phyloP scores from a whole-genome alignment of 2,113 vertebrate species.

The Narcine bancroftii region DNA sequence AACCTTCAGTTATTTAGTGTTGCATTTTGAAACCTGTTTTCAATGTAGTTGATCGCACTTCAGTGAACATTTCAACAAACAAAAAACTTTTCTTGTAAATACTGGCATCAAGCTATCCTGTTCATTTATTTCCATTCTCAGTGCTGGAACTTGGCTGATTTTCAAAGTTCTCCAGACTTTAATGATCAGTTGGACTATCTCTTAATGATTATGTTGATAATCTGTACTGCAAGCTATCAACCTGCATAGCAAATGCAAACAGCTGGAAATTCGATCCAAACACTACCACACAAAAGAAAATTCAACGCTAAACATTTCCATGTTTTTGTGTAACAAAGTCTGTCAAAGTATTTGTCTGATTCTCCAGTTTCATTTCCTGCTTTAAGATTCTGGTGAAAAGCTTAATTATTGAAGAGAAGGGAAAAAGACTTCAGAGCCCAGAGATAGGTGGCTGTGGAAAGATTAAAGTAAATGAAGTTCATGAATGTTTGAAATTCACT shows the following conservation, averaged over 20 bases:
- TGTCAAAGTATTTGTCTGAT: not conserved
- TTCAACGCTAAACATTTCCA: not conserved
- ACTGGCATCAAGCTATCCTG: not conserved
- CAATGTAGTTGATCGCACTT: not conserved
- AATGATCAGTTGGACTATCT: conserved; percentile 13
- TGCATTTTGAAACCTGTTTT: not conserved
- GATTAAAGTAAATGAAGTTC: not conserved
- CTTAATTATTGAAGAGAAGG: not conserved
- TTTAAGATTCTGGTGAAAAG: not conserved
- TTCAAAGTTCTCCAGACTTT: conserved; percentile 8
- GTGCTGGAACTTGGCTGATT: conserved; percentile 6
- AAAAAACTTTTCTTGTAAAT: not conserved
- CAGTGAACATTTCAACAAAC: not conserved
- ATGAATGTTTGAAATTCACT: not conserved
- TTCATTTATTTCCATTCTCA: not conserved
- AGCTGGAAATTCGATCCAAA: not conserved
- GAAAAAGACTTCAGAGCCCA: not conserved
- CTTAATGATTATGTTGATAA: conserved; percentile 10
- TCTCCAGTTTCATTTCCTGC: not conserved
- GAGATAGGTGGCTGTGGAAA: not conserved
- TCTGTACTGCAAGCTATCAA: conserved; percentile 12
- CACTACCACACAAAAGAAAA: not conserved
- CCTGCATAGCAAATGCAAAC: conserved; percentile 27
- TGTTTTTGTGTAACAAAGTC: not conserved
- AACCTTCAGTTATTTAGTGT: not conserved